Base-by-base conservation (phyloP, 2,113 vertebrate species). In the Paratilapia polleni region DNA sequence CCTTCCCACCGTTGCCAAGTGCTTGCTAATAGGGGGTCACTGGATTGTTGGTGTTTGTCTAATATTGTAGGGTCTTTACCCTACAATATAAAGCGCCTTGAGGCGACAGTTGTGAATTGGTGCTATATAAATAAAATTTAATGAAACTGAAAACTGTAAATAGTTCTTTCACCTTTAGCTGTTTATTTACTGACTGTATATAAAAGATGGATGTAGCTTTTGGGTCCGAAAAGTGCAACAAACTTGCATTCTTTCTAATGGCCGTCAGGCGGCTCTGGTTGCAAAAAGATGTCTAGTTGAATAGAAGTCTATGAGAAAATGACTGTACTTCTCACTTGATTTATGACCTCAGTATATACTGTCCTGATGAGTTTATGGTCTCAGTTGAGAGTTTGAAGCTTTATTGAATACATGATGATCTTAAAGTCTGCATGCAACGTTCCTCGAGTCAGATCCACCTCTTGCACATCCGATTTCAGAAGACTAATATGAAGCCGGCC, bases 301-400 rank as follows among this genome's bases (percentile, higher is more conserved):
- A 52, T 20, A 52, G 1, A 28, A 26, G 36, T 66, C n/a, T 43
- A 24, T 6, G 36, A 17, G 63, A 66, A 66, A 43, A 43, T 36
- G 17, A 0, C 9, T 22, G 0, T 15, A 49, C 22, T 68, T 49
- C 9, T 70, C 1, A 1, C 26, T 20, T 17, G 19, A 8, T 70
- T 0, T 68, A 1, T 68, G 2, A 49, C 41, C 1, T 28, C 14
- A 0, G 5, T 19, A 49, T 47, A 28, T 22, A 49, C 26, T 70
- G 26, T 70, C 43, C 5, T n/a, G n/a, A n/a, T 5, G 43, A 15
- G 43, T 47, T 14, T 47, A 6, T 49, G 5, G 3, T 68, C 22
- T 68, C 41, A 6, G 64, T 28, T 13, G 26, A 47, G 0, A 49
- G 41, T 68, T 49, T 49, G 41, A 70, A 20, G 15, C 10, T 2